Evolutionary conservation across 2,113 vertebrate genomes (phyloP), one percentile per base, ranked within the genome.

Genomic region (Otocyon megalotis): DNA sequence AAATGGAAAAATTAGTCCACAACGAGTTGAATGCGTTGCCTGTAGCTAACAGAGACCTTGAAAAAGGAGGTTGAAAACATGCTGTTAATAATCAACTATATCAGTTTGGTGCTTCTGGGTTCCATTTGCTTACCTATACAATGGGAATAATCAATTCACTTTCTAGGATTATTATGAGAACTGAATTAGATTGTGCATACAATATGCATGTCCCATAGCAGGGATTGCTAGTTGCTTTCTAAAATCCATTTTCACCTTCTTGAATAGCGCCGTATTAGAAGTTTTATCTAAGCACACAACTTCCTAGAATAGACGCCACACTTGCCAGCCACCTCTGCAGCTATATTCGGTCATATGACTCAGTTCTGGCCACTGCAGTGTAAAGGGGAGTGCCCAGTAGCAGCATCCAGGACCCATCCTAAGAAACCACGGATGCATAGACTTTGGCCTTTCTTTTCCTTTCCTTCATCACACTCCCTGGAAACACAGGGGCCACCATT

Each of bases 141-240:
- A 3, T 17, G 35, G 80, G 74, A 65, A 17, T 15, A 26, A 9
- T 0, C 20, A 26, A 9, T 0, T 16, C 48, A 13, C 30, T 26
- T 28, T 53, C 58, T 28, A 48, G 74, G 19, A 35, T 43, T 58
- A 72, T 24, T 15, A 5, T 12, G 24, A 53, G 50, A 60, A 24
- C 10, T 2, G 74, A 53, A 35, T 58, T 12, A 30, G 50, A 37
- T 3, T 9, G 13, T 7, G 26, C 43, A 4, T 35, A 8, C 2
- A 1, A 1, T 3, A 20, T 10, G 48, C 50, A 0, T 24, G 19
- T 3, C 22, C 35, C 32, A 3, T 1, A 1, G 9, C 50, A 20
- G 19, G 16, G 20, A 5, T 24, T 3, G 30, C 28, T 26, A 5
- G 20, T 65, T 50, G 1, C 17, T 43, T 28, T 5, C 43, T 20